phyloP scores from a whole-genome alignment of 2,797 vertebrate genomes.

The Phyllotis vaccarum region DNA sequence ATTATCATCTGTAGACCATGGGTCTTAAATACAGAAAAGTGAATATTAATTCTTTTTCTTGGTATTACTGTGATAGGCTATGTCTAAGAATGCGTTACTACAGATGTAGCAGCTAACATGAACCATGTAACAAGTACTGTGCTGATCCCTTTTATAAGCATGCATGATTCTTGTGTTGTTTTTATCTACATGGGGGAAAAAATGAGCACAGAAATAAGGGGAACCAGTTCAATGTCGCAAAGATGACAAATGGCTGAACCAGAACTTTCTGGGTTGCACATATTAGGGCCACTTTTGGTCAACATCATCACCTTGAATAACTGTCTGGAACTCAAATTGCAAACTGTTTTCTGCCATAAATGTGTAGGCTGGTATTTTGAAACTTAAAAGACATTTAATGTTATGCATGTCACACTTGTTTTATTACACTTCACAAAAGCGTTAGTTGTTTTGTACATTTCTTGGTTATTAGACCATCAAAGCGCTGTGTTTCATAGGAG shows the following conservation, averaged over 20 bases:
- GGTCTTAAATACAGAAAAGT: background rate
- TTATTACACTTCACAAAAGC: conserved; percentile 64
- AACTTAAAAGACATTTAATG: conserved; percentile 54
- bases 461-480: conserved; percentile 62
- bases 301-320: background rate
- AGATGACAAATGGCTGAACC: background rate
- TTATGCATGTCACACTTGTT: background rate
- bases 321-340: background rate
- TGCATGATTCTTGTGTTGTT: background rate
- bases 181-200: background rate
- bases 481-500: conserved; percentile 49
- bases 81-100: background rate
- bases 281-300: background rate
- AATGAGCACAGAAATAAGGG: background rate
- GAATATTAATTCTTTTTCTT: background rate
- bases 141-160: background rate
- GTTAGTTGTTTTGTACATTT: conserved; percentile 45
- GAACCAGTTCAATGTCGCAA: background rate
- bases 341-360: background rate
- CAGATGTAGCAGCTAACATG: background rate
- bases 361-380: background rate
- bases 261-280: background rate
- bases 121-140: background rate
- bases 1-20: background rate
- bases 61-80: background rate